A percentile compares a stretch with the other conserved stretches of the same genome.
These are phyloP conservation scores for Lordiphosa andalusiaca DNA, from an alignment of 2,888 invertebrate species.

Conservation along the genomic window DNA sequence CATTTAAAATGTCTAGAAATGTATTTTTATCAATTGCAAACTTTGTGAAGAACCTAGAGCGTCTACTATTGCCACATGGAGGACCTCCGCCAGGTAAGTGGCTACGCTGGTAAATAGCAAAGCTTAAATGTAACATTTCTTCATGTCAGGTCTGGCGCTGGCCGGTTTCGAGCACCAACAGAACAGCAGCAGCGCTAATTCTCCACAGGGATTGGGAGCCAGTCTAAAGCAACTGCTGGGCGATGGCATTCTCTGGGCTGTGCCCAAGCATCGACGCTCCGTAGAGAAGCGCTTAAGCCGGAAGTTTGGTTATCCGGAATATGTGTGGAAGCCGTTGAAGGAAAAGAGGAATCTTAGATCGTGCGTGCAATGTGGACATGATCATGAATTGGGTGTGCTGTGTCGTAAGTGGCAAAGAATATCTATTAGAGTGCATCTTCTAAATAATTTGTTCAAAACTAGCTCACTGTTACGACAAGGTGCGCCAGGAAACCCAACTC, in stretches of 20 bases:
- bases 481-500: constrained; percentile 89
- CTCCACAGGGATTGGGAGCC: constrained; percentile 77
- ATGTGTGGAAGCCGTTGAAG: constrained; percentile 85
- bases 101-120: too few species aligned
- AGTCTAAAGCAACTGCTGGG: constrained; percentile 85
- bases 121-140: background rate
- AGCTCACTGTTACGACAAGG: constrained; percentile 92
- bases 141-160: constrained; percentile 42
- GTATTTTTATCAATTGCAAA: constrained; percentile 75
- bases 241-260: constrained; percentile 86
- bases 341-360: constrained; percentile 88
- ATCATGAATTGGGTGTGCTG: constrained; percentile 88
- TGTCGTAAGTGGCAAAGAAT: constrained; percentile 85
- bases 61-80: constrained; percentile 62
- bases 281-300: constrained; percentile 87
- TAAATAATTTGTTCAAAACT: constrained; percentile 9
- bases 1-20: constrained; percentile 67
- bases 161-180: constrained; percentile 44
- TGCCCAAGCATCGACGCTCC: constrained; percentile 82
- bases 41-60: constrained; percentile 80
- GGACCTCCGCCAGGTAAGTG: constrained; percentile 81
- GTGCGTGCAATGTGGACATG: constrained; percentile 91
- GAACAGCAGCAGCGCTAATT: constrained; percentile 4
- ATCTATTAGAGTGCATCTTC: rapidly evolving
- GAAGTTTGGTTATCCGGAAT: constrained; percentile 86